Evolutionary conservation across 2,113 vertebrate species (phyloP).

Genomic region (Microtus richardsoni): DNA sequence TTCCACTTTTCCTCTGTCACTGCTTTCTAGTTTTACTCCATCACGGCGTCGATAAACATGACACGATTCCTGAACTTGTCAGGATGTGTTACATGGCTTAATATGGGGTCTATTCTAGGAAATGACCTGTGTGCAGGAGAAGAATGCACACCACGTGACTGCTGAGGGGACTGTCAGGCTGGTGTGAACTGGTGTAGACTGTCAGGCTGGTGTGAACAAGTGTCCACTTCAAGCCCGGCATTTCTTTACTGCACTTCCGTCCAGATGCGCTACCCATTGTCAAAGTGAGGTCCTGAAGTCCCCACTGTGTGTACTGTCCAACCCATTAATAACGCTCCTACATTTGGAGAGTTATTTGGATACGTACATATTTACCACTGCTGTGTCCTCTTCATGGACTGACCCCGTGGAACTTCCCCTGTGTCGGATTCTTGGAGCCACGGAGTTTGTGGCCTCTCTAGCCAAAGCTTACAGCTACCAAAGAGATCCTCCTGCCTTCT

Average conservation of each 20-base stretch:
- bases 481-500: constrained; percentile 8
- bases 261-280: neutral
- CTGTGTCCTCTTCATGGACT: neutral
- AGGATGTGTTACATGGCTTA: neutral
- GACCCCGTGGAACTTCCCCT: neutral
- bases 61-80: neutral
- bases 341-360: neutral
- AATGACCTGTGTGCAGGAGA: neutral
- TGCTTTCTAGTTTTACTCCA: neutral
- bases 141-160: neutral
- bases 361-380: neutral
- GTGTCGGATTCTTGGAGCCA: neutral
- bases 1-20: neutral
- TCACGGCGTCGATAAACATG: neutral
- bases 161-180: neutral
- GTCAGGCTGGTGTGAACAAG: neutral
- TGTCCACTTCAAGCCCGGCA: neutral
- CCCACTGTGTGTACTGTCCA: neutral
- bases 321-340: neutral
- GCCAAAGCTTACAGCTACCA: neutral
- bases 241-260: neutral
- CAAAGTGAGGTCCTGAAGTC: neutral
- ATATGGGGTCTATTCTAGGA: neutral
- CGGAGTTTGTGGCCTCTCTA: neutral
- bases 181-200: neutral